Percentiles rank a stretch among this genome's conserved stretches.
These are phyloP conservation scores for Micrasema longulum DNA, from an alignment of 1,140 invertebrate species.

Conservation along the genomic window DNA sequence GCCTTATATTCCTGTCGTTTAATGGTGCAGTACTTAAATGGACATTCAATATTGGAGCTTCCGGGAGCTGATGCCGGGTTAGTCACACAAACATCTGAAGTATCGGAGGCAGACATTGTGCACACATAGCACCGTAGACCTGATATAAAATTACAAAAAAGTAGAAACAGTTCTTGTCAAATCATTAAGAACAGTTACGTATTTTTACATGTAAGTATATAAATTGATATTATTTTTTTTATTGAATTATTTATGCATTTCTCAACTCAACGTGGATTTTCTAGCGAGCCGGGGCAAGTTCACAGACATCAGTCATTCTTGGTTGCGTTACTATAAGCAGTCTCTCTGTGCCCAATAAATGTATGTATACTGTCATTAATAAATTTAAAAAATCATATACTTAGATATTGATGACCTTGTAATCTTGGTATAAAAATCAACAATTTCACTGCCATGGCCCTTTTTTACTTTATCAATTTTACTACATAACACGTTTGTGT, in stretches of 20 bases:
- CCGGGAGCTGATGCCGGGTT: conserved; percentile 53
- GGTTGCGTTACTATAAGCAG: background rate
- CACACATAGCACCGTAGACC: conserved; percentile 51
- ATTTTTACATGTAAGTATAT: background rate
- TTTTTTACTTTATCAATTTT: too few species aligned
- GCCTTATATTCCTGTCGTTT: conserved; percentile 66
- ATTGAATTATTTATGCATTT: background rate
- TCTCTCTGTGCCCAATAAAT: too few species aligned
- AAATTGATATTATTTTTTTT: background rate
- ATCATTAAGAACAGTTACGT: background rate
- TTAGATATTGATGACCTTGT: too few species aligned
- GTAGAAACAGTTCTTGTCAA: background rate
- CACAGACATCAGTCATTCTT: background rate
- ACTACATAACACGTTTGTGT: too few species aligned
- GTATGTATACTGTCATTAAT: too few species aligned
- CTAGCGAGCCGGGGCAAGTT: too few species aligned
- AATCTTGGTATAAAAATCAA: too few species aligned
- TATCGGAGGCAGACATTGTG: conserved; percentile 43
- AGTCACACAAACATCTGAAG: conserved; percentile 49
- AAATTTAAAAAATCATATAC: too few species aligned
- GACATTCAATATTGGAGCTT: conserved; percentile 60
- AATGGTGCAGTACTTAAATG: conserved; percentile 65
- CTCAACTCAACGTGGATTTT: background rate
- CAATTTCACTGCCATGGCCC: too few species aligned
- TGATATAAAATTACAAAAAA: conserved; percentile 7